phyloP scores from a whole-genome alignment of 1,140 invertebrate species.

The Potamilus streckersoni region DNA sequence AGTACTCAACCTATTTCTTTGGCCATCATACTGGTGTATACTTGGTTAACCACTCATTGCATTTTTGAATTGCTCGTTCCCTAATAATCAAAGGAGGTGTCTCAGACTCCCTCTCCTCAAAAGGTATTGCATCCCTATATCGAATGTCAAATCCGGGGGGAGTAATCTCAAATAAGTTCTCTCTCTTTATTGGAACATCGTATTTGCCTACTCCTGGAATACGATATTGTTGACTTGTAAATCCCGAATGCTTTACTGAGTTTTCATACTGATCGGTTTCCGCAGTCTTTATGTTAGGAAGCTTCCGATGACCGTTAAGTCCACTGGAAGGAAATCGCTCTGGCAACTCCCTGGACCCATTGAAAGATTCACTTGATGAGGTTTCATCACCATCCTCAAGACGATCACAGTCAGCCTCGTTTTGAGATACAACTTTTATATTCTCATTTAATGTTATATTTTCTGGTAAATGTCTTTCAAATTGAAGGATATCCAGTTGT shows the following conservation, averaged over 20 bases:
- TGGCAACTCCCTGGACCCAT: background rate
- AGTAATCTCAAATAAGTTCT: constrained; percentile 26
- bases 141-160: constrained; percentile 31
- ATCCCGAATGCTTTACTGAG: background rate
- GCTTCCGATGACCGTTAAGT: constrained; percentile 1
- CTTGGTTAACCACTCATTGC: constrained; percentile 29
- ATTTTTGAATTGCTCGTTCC: constrained; percentile 26
- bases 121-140: constrained; percentile 16
- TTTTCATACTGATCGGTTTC: constrained; percentile 4
- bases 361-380: constrained; percentile 1
- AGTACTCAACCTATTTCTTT: no score
- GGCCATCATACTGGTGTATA: constrained; percentile 1
- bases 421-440: background rate
- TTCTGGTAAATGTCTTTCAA: constrained; percentile 1
- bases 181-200: constrained; percentile 9
- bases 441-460: constrained; percentile 3
- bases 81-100: constrained; percentile 29
- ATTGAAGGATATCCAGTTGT: no score
- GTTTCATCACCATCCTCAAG: background rate
- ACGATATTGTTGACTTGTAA: constrained; percentile 10
- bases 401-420: background rate
- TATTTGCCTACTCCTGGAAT: constrained; percentile 28
- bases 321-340: background rate
- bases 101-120: constrained; percentile 28
- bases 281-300: constrained; percentile 22